Base-by-base conservation (phyloP, 2,113 vertebrate genomes). In the Lathamus discolor region DNA sequence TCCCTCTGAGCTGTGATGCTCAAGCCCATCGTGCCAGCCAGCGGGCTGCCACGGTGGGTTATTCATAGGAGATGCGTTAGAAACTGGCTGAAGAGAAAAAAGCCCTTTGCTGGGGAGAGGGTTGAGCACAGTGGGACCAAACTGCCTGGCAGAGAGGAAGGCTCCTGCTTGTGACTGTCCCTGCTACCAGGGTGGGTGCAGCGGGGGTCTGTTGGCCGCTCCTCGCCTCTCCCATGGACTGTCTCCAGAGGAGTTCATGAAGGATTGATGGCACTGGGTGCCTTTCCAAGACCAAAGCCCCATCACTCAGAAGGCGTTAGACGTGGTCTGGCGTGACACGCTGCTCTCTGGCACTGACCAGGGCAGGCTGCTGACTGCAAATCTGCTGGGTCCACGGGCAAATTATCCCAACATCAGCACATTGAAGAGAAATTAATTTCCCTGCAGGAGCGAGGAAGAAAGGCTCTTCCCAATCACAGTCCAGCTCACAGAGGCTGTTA, bases 371-470 rank as follows among this genome's bases (percentile, higher is more conserved):
- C 81, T 92, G 92, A 29, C 95, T 81, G 82, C 93, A 80, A 59
- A 91, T 66, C 95, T 74, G 87, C 93, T 20, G 81, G 92, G 87
- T 66, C 91, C 52, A 57, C 6, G 0, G 25, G 54, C 74, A 39
- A 93, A 88, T 90, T 77, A 81, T 13, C 85, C 9, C 0, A 35
- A 33, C 90, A 69, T 85, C 94, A 88, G 95, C 95, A 28, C 79
- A 55, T 41, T 82, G n/a, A 63, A 91, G 79, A 93, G 75, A 78
- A 93, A 96, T 93, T 95, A 90, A 96, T 96, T 94, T 95, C 88
- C 88, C 92, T 84, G 76, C 92, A 72, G 85, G 78, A 94, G 48
- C 5, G 5, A 67, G 73, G 68, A 48, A 61, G 61, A 78, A 91
- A 91, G 12, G 35, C 46, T 75, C 75, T 83, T 92, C 85, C 90